Conservation (phyloP, 2,797 vertebrate genomes). For the Xerus rutilus region DNA sequence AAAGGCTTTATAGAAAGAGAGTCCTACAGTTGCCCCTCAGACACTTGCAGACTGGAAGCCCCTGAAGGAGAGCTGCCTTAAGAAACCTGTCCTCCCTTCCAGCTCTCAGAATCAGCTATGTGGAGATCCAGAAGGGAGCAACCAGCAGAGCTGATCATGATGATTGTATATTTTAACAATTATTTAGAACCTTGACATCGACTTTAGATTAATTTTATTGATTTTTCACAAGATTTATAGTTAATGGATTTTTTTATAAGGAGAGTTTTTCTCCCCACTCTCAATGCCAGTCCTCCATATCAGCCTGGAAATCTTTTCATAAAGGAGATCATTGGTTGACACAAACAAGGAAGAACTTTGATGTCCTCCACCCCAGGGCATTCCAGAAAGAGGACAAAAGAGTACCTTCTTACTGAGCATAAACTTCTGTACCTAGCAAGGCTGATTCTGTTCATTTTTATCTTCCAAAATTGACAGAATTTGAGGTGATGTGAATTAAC, state of each 20-base stretch:
- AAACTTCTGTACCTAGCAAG: background rate
- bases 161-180: constrained; percentile 58
- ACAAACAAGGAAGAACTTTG: constrained; percentile 25
- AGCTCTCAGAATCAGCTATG: background rate
- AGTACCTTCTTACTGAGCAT: background rate
- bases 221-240: constrained; percentile 73
- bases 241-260: background rate
- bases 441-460: background rate
- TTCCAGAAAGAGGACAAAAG: background rate
- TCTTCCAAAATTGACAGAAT: background rate
- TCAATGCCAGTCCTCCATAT: constrained; percentile 1
- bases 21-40: background rate
- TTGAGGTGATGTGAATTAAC: background rate
- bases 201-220: constrained; percentile 61
- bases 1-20: background rate
- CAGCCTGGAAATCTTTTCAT: constrained; percentile 64
- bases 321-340: background rate
- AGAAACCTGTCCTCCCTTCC: background rate
- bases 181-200: constrained; percentile 63
- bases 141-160: too few relatives aligned
- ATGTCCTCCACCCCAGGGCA: background rate
- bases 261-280: background rate
- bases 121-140: background rate
- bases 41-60: background rate
- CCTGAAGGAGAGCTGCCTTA: background rate